These are phyloP conservation scores for Ellobius talpinus DNA, from an alignment of 2,113 vertebrate genomes.

Conservation along the genomic window DNA sequence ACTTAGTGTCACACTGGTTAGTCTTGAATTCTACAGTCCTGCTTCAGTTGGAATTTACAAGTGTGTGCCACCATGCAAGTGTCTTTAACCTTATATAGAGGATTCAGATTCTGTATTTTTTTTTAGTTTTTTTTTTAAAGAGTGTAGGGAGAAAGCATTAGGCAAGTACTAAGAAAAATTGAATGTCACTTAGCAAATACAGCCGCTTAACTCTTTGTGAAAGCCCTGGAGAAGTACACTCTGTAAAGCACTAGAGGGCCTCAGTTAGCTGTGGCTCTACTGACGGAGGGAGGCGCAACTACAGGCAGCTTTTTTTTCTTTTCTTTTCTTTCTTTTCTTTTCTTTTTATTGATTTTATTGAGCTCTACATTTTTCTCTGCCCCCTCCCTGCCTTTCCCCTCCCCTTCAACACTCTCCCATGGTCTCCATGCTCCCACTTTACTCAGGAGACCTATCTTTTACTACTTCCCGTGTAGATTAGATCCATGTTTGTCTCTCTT, in stretches of 20 bases:
- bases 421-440: too few species aligned
- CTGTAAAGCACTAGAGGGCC: constrained; percentile 74
- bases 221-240: constrained; percentile 33
- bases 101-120: not conserved
- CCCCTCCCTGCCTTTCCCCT: too few species aligned
- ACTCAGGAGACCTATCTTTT: too few species aligned
- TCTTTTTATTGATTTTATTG: too few species aligned
- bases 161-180: not conserved
- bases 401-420: too few species aligned
- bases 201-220: not conserved
- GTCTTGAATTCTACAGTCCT: not conserved
- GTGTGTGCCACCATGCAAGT: not conserved
- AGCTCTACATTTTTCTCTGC: too few species aligned
- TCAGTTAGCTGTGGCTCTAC: constrained; percentile 44
- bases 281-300: not conserved
- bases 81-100: not conserved
- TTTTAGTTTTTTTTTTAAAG: not conserved
- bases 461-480: too few species aligned
- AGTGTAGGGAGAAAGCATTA: not conserved
- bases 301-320: not conserved
- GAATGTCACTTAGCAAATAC: not conserved
- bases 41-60: not conserved
- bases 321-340: too few species aligned
- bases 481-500: too few species aligned
- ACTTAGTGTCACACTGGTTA: not conserved